Conservation (phyloP, 2,888 invertebrate genomes). For the Allolobophora icterica region DNA sequence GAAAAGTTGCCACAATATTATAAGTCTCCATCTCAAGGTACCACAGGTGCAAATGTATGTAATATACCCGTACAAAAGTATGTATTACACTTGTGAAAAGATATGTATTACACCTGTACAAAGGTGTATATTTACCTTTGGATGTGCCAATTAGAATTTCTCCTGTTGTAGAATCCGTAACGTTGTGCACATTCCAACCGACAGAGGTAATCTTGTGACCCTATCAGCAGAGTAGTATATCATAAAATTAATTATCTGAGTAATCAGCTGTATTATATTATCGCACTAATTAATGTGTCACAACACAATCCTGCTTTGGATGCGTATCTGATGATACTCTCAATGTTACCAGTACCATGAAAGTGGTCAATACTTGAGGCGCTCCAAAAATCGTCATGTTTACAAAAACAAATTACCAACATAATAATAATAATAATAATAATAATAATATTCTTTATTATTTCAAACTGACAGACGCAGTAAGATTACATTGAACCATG, state of each 20-base stretch:
- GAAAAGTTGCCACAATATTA: not conserved
- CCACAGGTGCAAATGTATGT: not conserved
- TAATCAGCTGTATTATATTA: not conserved
- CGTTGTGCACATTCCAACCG: conserved; percentile 78
- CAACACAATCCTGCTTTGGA: not conserved
- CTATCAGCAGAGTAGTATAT: conserved; percentile 62
- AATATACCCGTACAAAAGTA: not conserved
- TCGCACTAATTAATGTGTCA: not conserved
- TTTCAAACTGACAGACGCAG: no score
- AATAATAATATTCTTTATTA: no score
- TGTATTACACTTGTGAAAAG: not conserved
- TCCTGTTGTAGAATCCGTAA: conserved; percentile 77
- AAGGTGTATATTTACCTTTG: conserved; percentile 70
- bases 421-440: no score
- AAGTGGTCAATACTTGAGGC: not conserved
- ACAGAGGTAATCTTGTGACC: conserved; percentile 87
- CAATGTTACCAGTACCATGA: not conserved
- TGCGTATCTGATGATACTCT: not conserved
- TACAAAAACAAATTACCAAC: no score
- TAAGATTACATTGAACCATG: no score
- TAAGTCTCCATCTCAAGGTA: not conserved
- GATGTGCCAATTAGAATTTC: conserved; percentile 88
- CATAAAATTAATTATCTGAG: not conserved
- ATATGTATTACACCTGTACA: not conserved
- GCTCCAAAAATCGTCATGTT: no score